These are phyloP conservation scores for Lutraria rhynchaena DNA, from an alignment of 1,140 invertebrate species.

Conservation along the genomic window DNA sequence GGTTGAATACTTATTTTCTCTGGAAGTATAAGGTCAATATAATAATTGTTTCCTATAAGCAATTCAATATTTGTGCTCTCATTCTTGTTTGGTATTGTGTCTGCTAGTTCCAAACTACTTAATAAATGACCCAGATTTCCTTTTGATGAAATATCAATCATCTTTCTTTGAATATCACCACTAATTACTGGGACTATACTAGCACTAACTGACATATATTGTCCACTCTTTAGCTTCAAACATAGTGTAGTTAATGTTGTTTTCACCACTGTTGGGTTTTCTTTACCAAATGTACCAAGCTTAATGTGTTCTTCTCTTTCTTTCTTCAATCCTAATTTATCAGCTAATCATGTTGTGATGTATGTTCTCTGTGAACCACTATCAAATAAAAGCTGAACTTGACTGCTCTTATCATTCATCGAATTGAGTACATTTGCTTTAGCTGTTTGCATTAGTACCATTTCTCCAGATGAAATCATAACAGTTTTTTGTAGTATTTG, in stretches of 20 bases:
- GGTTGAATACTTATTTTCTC: slow-evolving; percentile 10
- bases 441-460: slow-evolving; percentile 38
- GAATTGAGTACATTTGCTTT: slow-evolving; percentile 7
- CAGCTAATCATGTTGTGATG: background rate
- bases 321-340: background rate
- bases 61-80: slow-evolving; percentile 1
- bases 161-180: slow-evolving; percentile 2
- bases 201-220: slow-evolving; percentile 5
- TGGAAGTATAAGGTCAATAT: background rate
- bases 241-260: background rate
- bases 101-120: slow-evolving; percentile 9
- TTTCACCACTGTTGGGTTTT: slow-evolving; percentile 10
- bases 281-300: background rate
- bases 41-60: slow-evolving; percentile 32
- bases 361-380: slow-evolving; percentile 17
- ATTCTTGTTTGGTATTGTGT: slow-evolving; percentile 4
- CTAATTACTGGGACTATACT: slow-evolving; percentile 24
- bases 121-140: background rate
- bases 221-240: background rate
- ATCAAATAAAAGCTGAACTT: background rate
- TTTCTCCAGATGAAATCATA: background rate
- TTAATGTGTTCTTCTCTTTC: background rate
- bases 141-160: background rate
- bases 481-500: background rate
- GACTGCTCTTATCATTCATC: background rate